phyloP scores from a whole-genome alignment of 2,888 invertebrate species.

The Lumbricus terrestris region DNA sequence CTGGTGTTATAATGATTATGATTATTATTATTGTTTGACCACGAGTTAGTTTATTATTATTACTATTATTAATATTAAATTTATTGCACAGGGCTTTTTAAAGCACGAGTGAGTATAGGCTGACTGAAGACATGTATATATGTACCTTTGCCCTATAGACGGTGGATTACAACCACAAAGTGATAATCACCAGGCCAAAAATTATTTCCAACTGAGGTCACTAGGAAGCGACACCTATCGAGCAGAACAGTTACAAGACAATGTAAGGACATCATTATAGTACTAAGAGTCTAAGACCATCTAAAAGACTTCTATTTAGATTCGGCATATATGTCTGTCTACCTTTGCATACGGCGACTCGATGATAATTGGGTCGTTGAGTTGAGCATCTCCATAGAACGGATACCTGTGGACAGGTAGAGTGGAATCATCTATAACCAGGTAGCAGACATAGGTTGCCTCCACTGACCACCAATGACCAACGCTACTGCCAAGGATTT shows the following conservation, averaged over 20 bases:
- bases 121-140: too few species aligned
- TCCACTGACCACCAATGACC: constrained; percentile 87
- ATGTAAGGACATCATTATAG: too few species aligned
- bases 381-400: constrained; percentile 45
- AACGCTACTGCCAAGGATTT: constrained; percentile 78
- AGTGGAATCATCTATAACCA: constrained; percentile 53
- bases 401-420: constrained; percentile 50
- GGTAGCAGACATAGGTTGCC: constrained; percentile 74
- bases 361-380: constrained; percentile 43
- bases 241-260: neutral
- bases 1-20: too few species aligned
- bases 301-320: neutral
- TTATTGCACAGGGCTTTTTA: too few species aligned
- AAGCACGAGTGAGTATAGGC: too few species aligned
- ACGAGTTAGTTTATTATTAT: too few species aligned
- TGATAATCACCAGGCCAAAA: too few species aligned
- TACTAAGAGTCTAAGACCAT: too few species aligned
- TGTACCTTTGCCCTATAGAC: too few species aligned
- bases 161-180: too few species aligned
- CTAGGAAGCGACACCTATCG: neutral
- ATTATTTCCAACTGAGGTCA: neutral
- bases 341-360: constrained; percentile 53
- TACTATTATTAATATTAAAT: too few species aligned
- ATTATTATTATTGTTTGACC: too few species aligned
- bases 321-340: constrained; percentile 10